Conservation (phyloP, 2,113 vertebrate species). For the Melanotaenia duboulayi region DNA sequence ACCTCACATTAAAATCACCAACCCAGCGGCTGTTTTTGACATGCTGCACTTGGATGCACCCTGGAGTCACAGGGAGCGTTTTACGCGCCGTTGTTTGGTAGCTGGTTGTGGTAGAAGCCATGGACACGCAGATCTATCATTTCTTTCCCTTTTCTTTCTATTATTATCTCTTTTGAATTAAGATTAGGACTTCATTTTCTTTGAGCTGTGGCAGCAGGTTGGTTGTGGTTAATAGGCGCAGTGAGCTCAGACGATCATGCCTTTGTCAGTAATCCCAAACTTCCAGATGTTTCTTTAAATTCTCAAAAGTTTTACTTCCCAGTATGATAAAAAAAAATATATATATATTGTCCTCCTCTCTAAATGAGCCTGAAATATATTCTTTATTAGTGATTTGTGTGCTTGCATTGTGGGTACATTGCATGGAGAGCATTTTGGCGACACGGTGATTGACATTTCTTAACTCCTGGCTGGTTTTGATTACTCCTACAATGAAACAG, state of each 20-base stretch:
- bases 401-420: background rate
- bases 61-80: slow-evolving; percentile 42
- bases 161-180: background rate
- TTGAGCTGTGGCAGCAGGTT: background rate
- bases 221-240: background rate
- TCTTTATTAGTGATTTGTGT: background rate
- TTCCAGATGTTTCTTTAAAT: background rate
- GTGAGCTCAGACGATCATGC: background rate
- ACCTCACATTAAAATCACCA: slow-evolving; percentile 54
- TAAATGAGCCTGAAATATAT: background rate
- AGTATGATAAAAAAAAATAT: background rate
- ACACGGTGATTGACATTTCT: background rate
- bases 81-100: slow-evolving; percentile 38
- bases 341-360: background rate
- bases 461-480: background rate
- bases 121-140: background rate
- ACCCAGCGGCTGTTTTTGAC: slow-evolving; percentile 39
- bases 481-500: background rate
- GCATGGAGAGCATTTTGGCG: background rate
- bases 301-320: background rate
- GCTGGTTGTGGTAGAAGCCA: background rate
- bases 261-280: background rate
- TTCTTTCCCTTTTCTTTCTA: background rate
- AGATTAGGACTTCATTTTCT: background rate
- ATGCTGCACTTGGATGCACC: slow-evolving; percentile 58